phyloP scores from a whole-genome alignment of 2,113 vertebrate genomes.

The Coptodon bakossiorum region DNA sequence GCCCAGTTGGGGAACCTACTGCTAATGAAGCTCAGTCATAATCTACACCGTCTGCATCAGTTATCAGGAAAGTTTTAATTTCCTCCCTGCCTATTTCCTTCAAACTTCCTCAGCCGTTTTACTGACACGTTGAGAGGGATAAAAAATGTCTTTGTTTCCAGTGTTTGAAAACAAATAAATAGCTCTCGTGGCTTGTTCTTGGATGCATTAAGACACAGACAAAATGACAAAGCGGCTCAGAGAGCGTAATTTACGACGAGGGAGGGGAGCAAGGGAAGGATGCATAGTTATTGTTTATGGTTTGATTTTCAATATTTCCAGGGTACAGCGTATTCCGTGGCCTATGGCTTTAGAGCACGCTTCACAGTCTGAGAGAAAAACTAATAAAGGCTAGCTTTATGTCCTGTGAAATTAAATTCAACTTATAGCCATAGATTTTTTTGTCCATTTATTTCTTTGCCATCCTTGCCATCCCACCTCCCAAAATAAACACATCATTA shows the following conservation, averaged over 20 bases:
- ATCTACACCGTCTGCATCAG: constrained; percentile 31
- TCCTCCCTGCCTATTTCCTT: background rate
- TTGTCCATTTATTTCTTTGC: constrained; percentile 24
- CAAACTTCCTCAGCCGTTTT: constrained; percentile 1
- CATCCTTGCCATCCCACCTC: background rate
- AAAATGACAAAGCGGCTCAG: background rate
- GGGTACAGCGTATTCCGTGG: constrained; percentile 12
- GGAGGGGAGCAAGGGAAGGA: background rate
- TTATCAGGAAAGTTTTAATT: constrained; percentile 26
- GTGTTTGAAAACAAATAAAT: background rate
- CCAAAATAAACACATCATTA: constrained; percentile 19
- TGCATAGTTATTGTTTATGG: constrained; percentile 35
- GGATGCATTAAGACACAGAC: background rate
- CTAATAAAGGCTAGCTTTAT: constrained; percentile 65
- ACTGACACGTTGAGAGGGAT: background rate
- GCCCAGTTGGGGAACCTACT: constrained; percentile 16
- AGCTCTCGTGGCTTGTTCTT: background rate
- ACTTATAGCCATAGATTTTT: constrained; percentile 27
- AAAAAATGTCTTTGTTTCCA: background rate
- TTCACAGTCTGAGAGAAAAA: constrained; percentile 18
- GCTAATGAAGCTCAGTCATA: constrained; percentile 40
- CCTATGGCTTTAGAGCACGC: constrained; percentile 37
- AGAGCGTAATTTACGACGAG: constrained; percentile 2
- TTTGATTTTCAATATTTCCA: constrained; percentile 50
- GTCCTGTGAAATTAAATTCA: constrained; percentile 71